Evolutionary conservation across 2,888 invertebrate species (phyloP).

Genomic region (Frankliniella intonsa): DNA sequence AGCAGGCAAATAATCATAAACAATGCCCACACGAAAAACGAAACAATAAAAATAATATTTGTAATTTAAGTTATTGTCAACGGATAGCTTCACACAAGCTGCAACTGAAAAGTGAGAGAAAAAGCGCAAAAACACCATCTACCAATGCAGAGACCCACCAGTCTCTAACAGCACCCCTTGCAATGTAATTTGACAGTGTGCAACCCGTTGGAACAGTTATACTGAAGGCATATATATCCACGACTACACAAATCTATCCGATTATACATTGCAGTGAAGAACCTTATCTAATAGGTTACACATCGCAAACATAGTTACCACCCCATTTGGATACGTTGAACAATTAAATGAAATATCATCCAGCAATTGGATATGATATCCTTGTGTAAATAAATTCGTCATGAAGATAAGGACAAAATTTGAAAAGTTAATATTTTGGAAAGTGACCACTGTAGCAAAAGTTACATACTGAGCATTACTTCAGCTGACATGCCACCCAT

Average conservation of each 20-base stretch:
- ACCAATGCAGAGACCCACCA: neutral
- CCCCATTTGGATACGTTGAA: too few species aligned
- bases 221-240: constrained; percentile 12
- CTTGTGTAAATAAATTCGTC: too few species aligned
- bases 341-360: too few species aligned
- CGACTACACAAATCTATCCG: constrained; percentile 6
- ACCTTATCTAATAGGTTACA: constrained; percentile 13
- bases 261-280: constrained; percentile 12
- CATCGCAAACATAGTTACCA: neutral
- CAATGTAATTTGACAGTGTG: neutral
- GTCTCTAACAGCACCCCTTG: neutral
- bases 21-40: neutral
- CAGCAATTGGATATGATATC: too few species aligned
- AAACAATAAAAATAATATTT: neutral
- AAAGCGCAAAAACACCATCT: neutral
- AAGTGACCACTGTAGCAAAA: too few species aligned
- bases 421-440: too few species aligned
- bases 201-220: constrained; percentile 12
- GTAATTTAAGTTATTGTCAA: constrained; percentile 8
- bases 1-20: neutral
- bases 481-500: too few species aligned
- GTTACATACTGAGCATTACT: too few species aligned
- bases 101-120: constrained; percentile 11
- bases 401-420: too few species aligned
- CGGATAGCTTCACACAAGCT: constrained; percentile 15